Conservation (phyloP, 2,113 vertebrate genomes). For the Panurus biarmicus region DNA sequence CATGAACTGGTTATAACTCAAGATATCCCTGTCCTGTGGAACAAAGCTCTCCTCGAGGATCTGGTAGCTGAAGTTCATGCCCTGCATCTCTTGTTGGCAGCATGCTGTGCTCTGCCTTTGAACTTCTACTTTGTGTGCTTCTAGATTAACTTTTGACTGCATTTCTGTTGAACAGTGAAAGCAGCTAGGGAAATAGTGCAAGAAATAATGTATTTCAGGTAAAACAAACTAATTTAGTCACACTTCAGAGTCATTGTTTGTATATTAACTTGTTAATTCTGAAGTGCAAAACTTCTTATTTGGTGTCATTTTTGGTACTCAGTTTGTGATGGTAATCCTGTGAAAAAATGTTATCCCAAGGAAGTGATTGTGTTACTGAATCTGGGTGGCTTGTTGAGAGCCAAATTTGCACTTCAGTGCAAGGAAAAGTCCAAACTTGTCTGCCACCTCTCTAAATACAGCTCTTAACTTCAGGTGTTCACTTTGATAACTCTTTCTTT, state of each 20-base stretch:
- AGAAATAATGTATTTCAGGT: not conserved
- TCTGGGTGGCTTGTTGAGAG: not conserved
- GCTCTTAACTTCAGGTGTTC: not conserved
- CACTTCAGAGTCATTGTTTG: not conserved
- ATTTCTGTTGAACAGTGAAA: not conserved
- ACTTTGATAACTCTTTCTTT: not conserved
- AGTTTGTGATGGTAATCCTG: not conserved
- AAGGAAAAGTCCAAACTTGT: not conserved
- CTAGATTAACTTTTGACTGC: not conserved
- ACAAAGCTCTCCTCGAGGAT: not conserved
- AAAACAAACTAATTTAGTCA: not conserved
- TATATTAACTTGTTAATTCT: not conserved
- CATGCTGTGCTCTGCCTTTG: not conserved
- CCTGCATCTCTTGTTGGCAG: not conserved
- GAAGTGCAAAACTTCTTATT: not conserved
- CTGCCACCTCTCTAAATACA: not conserved
- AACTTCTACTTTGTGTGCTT: not conserved
- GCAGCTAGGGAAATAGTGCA: not conserved
- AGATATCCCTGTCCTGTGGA: not conserved
- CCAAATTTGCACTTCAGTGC: not conserved
- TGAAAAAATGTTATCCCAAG: not conserved
- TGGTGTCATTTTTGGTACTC: not conserved
- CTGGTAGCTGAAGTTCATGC: not conserved
- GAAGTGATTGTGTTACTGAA: not conserved
- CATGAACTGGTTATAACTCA: not conserved